Evolutionary conservation across 1,140 invertebrate species (phyloP), one percentile per base, ranked within the genome.

Genomic region (Propsilocerus akamusi): DNA sequence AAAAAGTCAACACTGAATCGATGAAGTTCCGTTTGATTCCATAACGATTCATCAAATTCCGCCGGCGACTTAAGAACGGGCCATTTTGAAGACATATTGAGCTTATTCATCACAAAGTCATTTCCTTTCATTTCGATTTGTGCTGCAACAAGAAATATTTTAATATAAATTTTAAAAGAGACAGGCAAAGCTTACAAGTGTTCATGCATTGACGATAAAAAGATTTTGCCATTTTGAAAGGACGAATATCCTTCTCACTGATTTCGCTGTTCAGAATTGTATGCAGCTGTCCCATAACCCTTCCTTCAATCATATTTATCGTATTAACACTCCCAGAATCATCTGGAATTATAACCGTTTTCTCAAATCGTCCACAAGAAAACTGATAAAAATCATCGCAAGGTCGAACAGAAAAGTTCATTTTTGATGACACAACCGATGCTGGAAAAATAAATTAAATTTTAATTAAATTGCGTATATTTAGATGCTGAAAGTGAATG

Each of bases 51-150:
- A 68, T 60, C 56, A 74, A 76, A 28, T 59, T 56, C 25, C 60
- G 57, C 24, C 58, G 53, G 57, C 1, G 68, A 67, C 34, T 73
- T 66, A 4, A 77, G 56, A 5, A 73, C 68, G 0, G 77, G 77
- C 77, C 76, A 80, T 5, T 75, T 75, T 25, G 74, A 76, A 23
- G 79, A 61, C 52, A 67, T 57, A 28, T 63, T 59, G 24, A 78
- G 55, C 47, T 74, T 62, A 23, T 67, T 56, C 48, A 64, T 59
- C 30, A 76, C 57, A 24, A 71, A 66, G 4, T 58, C 57, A 49
- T 74, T 58, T 25, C 69, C 69, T 25, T 53, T 51, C 26, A 46
- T 49, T 26, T 59, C 58, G 10, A 59, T 58, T 32, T 53, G 56
- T 24, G 52, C 55, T 46, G 56, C 52, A n/a, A 3, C 2, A 30